Base-by-base conservation (phyloP, 2,113 vertebrate species). In the Tringa solitaria region DNA sequence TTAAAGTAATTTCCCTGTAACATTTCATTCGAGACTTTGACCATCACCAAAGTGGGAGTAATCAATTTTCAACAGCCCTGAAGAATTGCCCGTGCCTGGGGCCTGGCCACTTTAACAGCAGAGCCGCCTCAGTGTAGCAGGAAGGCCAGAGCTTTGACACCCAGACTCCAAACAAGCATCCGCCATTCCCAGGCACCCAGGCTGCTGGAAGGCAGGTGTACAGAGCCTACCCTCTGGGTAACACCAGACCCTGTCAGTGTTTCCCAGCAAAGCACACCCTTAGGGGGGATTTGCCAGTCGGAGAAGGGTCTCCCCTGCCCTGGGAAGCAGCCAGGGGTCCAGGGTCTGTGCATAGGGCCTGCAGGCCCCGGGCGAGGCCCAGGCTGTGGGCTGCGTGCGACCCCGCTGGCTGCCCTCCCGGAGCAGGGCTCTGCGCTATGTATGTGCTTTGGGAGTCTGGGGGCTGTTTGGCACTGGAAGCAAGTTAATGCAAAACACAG, bases 401-500 rank as follows among this genome's bases (percentile, higher is more conserved):
- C 85, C 78, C 53, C 1, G 27, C 76, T 78, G 51, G 39, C 84
- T 37, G 32, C 60, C 60, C 56, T 39, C 78, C 80, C 60, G 1
- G 81, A 70, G 51, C 69, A 54, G 63, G 84, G 79, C 12, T 60
- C 82, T n/a, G 13, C 2, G 5, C 28, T 35, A 3, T 11, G 83
- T 35, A 4, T 12, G 83, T 0, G 8, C 91, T 6, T 21, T 16
- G 46, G 45, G 60, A 87, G 78, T 35, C 87, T 10, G 1, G 72
- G 73, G 86, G 68, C 73, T 90, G 54, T 53, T 90, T 89, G 94
- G 95, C 94, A 14, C 67, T 93, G 91, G n/a, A 60, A 89, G 61
- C 70, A 57, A 92, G 67, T 70, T 93, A 93, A 97, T 94, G 93
- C 84, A 93, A 96, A 97, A 95, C 90, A 93, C 75, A 93, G 87